A percentile compares a stretch with the other conserved stretches of the same genome.
phyloP scores from a whole-genome alignment of 2,888 invertebrate species.

The Vannuccia rotundouncinata region DNA sequence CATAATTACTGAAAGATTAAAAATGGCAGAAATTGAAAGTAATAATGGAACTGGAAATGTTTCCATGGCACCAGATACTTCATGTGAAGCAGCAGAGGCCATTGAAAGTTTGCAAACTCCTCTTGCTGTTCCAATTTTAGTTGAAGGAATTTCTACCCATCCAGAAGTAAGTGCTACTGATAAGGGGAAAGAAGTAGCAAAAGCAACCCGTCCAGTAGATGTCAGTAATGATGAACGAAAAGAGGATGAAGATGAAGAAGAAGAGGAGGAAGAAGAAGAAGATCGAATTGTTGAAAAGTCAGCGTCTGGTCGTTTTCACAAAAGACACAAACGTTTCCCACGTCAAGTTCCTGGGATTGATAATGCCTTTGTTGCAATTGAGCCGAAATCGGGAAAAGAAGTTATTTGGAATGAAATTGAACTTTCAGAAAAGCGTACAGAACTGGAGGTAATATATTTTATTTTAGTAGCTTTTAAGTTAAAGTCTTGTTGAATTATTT shows the following conservation, averaged over 20 bases:
- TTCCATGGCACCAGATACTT: too few species aligned
- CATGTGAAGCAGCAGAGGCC: too few species aligned
- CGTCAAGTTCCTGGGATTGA: conserved; percentile 38
- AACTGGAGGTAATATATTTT: conserved; percentile 30
- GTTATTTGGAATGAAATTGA: conserved; percentile 40
- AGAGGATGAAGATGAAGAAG: conserved; percentile 34
- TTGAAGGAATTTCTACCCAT: too few species aligned
- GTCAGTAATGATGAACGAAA: background rate
- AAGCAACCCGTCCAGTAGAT: too few species aligned
- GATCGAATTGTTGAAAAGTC: conserved; percentile 35
- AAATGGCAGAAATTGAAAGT: too few species aligned
- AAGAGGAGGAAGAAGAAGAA: conserved; percentile 36
- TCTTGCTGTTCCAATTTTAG: too few species aligned
- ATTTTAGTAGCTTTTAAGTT: background rate
- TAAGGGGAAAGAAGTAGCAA: too few species aligned
- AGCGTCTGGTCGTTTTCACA: conserved; percentile 35
- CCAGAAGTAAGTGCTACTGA: too few species aligned
- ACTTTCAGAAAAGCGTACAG: conserved; percentile 36
- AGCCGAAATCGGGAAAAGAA: conserved; percentile 40
- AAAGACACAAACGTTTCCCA: conserved; percentile 40
- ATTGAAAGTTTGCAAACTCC: too few species aligned
- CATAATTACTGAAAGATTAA: too few species aligned
- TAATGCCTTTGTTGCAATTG: conserved; percentile 39
- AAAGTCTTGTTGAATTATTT: background rate
- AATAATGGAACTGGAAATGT: too few species aligned